Percentiles rank a stretch among this genome's conserved stretches.
Evolutionary conservation across 2,797 vertebrate genomes (phyloP).

Genomic region (Trachurus trachurus): DNA sequence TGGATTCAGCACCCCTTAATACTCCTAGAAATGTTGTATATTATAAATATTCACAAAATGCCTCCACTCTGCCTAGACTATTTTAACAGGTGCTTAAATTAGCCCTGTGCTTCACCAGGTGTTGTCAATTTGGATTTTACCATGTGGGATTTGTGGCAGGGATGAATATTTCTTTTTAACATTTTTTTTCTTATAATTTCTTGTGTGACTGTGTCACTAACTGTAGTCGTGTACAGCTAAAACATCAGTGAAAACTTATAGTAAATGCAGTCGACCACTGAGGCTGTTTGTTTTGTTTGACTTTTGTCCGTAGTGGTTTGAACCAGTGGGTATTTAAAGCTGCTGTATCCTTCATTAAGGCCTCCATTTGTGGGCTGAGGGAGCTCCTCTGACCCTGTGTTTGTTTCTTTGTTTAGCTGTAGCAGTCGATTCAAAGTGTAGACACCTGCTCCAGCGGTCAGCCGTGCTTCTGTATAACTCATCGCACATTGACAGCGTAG

Average conservation of each 20-base stretch:
- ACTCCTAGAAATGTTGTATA: no score
- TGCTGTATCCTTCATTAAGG: not conserved
- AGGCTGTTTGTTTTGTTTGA: not conserved
- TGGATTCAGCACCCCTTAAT: no score
- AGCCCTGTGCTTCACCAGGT: not conserved
- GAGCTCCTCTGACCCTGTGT: not conserved
- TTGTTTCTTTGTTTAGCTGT: slow-evolving; percentile 8
- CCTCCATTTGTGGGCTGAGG: not conserved
- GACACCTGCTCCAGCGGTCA: slow-evolving; percentile 36
- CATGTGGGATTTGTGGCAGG: slow-evolving; percentile 4
- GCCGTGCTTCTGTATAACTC: slow-evolving; percentile 34
- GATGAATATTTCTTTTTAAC: not conserved
- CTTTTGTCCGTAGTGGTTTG: slow-evolving; percentile 2
- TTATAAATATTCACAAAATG: no score
- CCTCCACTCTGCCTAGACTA: no score
- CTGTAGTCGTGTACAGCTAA: not conserved
- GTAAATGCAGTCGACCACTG: not conserved
- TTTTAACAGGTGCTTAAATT: not conserved
- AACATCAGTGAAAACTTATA: not conserved
- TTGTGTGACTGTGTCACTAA: no score
- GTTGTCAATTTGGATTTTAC: slow-evolving; percentile 2
- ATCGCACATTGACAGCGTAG: slow-evolving; percentile 37
- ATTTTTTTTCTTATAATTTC: no score
- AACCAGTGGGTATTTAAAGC: slow-evolving; percentile 7
- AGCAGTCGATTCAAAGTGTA: slow-evolving; percentile 9